phyloP scores from a whole-genome alignment of 1,140 invertebrate species.

The Micrasema longulum region DNA sequence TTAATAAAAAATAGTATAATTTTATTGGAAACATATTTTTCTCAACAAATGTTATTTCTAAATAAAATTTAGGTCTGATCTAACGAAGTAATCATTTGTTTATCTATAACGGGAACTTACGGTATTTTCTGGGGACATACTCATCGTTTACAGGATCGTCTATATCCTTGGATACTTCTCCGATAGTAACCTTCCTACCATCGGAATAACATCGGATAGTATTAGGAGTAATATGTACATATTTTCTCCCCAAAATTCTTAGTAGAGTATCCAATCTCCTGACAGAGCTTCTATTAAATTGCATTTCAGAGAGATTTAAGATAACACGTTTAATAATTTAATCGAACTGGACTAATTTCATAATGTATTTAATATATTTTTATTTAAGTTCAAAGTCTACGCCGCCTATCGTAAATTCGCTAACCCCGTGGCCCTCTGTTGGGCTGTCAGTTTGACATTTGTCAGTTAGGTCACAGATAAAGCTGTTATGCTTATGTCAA shows the following conservation, averaged over 20 bases:
- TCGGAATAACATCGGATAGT: constrained; percentile 64
- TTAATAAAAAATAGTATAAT: not conserved
- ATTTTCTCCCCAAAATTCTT: constrained; percentile 62
- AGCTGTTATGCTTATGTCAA: too few relatives aligned
- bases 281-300: constrained; percentile 53
- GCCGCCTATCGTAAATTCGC: constrained; percentile 1
- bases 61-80: not conserved
- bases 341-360: constrained; percentile 1
- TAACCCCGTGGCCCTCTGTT: too few relatives aligned
- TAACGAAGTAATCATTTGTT: too few relatives aligned
- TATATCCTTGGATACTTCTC: constrained; percentile 78
- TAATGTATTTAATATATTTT: constrained; percentile 4
- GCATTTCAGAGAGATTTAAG: constrained; percentile 11
- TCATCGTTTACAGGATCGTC: constrained; percentile 76
- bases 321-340: not conserved
- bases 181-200: constrained; percentile 76
- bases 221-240: constrained; percentile 58
- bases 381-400: constrained; percentile 39
- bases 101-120: constrained; percentile 69
- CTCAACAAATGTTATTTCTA: not conserved
- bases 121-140: constrained; percentile 86
- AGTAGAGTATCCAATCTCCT: constrained; percentile 65
- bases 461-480: too few relatives aligned
- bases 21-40: not conserved
- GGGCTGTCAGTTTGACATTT: too few relatives aligned